Conservation (phyloP, 2,888 invertebrate genomes). For the Melieria omissa region DNA sequence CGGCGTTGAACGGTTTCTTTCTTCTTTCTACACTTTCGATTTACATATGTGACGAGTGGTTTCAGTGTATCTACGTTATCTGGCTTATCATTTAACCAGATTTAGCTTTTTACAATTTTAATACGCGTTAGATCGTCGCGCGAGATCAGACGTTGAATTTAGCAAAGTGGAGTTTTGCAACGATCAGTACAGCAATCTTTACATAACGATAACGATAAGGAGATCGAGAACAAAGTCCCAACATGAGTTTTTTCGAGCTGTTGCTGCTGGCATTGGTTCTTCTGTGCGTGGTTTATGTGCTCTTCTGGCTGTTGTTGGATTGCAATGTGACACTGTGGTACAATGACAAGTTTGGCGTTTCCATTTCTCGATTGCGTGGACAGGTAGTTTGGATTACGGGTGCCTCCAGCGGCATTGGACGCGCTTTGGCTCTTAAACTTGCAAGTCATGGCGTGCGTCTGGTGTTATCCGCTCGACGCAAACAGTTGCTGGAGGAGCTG, state of each 20-base stretch:
- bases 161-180: too few species aligned
- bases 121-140: too few species aligned
- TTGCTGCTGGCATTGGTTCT: constrained; percentile 58
- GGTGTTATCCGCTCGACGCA: constrained; percentile 75
- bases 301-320: constrained; percentile 70
- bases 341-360: constrained; percentile 72
- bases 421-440: constrained; percentile 75
- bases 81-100: too few species aligned
- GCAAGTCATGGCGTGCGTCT: constrained; percentile 76
- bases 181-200: too few species aligned
- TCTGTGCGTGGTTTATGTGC: constrained; percentile 69
- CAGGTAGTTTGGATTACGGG: constrained; percentile 88
- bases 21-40: too few species aligned
- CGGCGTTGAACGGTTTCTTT: too few species aligned
- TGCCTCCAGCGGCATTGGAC: constrained; percentile 86
- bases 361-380: constrained; percentile 70
- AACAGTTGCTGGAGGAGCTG: constrained; percentile 73
- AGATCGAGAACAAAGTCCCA: too few species aligned
- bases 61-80: too few species aligned
- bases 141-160: too few species aligned
- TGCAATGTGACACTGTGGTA: constrained; percentile 72
- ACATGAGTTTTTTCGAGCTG: constrained; percentile 61
- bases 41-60: too few species aligned
- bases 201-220: too few species aligned
- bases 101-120: too few species aligned